Conservation (phyloP, 2,113 vertebrate species). For the human (Homo sapiens) region DNA sequence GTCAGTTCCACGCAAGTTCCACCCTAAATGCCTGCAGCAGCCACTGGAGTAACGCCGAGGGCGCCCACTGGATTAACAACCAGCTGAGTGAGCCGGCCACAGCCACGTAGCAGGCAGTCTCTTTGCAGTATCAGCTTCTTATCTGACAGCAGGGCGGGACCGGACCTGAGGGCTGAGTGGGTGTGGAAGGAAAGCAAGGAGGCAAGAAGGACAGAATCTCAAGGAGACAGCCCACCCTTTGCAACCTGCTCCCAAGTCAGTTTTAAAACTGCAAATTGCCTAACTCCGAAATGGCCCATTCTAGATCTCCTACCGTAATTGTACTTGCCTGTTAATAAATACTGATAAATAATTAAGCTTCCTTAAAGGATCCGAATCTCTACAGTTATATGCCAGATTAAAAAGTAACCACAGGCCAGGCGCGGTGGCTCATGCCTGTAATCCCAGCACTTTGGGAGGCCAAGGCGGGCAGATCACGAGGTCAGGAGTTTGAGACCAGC, state of each 20-base stretch:
- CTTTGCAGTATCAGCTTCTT: not conserved
- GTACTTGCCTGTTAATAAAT: not conserved
- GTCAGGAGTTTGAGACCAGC: not conserved
- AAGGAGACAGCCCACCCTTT: not conserved
- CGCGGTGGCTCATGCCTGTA: no score
- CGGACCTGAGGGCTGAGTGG: not conserved
- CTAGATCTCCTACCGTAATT: not conserved
- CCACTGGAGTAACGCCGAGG: accelerated
- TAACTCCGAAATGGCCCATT: not conserved
- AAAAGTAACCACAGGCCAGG: not conserved
- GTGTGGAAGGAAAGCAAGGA: not conserved
- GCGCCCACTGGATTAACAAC: accelerated
- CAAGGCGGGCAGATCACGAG: no score
- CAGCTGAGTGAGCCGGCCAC: accelerated
- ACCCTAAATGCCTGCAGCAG: accelerated
- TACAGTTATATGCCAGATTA: not conserved
- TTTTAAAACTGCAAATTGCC: not conserved
- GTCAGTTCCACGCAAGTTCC: accelerated
- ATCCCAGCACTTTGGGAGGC: no score
- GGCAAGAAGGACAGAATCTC: no score
- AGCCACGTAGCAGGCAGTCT: accelerated
- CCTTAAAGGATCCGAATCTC: not conserved
- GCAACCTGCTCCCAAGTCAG: not conserved
- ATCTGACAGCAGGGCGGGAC: not conserved
- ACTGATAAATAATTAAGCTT: not conserved